phyloP scores from a whole-genome alignment of 2,113 vertebrate genomes.

The Charadrius vociferus region DNA sequence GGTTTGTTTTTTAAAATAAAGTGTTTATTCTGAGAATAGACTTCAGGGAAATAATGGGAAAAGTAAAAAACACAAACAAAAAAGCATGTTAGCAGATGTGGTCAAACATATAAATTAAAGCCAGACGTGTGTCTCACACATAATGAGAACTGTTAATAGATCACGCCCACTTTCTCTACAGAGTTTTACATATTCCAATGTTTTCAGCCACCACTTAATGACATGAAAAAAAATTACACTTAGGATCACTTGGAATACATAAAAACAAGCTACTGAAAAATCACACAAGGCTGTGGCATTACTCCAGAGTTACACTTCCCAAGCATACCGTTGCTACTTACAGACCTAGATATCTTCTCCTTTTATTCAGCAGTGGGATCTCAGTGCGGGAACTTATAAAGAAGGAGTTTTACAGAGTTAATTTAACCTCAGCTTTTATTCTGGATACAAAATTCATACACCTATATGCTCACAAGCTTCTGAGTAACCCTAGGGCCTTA shows the following conservation, averaged over 20 bases:
- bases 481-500: background rate
- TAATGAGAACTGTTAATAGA: background rate
- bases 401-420: background rate
- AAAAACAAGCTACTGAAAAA: background rate
- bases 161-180: background rate
- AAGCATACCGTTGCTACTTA: background rate
- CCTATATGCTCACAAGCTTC: background rate
- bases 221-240: background rate
- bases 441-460: background rate
- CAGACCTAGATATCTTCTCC: background rate
- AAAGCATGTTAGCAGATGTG: background rate
- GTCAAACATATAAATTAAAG: background rate
- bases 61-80: background rate
- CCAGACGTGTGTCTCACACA: background rate
- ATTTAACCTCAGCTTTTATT: background rate
- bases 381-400: background rate
- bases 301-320: background rate
- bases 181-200: background rate
- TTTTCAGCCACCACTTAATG: background rate
- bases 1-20: background rate
- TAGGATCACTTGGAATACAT: background rate
- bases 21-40: slow-evolving; percentile 38
- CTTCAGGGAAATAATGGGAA: slow-evolving; percentile 5
- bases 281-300: background rate
- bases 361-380: background rate